phyloP scores from a whole-genome alignment of 2,888 invertebrate genomes.

The Ligdia adustata region DNA sequence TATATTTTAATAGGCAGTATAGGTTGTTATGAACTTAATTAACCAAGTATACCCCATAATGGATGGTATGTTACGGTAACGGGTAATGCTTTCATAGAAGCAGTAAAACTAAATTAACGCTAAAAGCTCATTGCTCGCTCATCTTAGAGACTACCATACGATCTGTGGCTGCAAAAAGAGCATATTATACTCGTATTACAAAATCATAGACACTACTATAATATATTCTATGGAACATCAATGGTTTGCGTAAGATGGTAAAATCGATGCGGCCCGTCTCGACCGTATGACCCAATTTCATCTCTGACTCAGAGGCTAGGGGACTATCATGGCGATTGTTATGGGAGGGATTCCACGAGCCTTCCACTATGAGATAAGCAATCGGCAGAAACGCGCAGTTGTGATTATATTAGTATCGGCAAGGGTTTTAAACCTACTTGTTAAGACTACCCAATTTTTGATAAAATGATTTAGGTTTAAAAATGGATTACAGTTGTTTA shows the following conservation, averaged over 20 bases:
- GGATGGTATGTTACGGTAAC: conserved; percentile 6
- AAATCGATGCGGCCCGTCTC: conserved; percentile 72
- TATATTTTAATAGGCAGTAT: no score
- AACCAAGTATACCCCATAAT: conserved; percentile 9
- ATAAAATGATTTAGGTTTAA: no score
- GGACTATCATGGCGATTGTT: conserved; percentile 19
- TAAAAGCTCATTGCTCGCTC: conserved; percentile 21
- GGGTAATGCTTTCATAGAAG: conserved; percentile 2
- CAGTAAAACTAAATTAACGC: conserved; percentile 23
- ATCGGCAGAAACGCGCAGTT: conserved; percentile 7
- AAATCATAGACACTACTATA: not conserved
- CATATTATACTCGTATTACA: not conserved
- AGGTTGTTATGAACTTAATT: no score
- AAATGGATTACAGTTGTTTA: no score
- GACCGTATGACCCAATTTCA: conserved; percentile 71
- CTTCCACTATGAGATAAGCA: conserved; percentile 23
- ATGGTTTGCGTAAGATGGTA: conserved; percentile 59
- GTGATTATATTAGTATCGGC: conserved; percentile 5
- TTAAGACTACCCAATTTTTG: no score
- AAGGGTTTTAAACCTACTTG: no score
- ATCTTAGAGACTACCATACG: not conserved
- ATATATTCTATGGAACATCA: conserved; percentile 8
- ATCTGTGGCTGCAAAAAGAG: not conserved
- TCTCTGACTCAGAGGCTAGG: conserved; percentile 41
- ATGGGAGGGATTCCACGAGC: no score